Conservation (phyloP, 2,888 invertebrate species). For the Drosophila anomelani region DNA sequence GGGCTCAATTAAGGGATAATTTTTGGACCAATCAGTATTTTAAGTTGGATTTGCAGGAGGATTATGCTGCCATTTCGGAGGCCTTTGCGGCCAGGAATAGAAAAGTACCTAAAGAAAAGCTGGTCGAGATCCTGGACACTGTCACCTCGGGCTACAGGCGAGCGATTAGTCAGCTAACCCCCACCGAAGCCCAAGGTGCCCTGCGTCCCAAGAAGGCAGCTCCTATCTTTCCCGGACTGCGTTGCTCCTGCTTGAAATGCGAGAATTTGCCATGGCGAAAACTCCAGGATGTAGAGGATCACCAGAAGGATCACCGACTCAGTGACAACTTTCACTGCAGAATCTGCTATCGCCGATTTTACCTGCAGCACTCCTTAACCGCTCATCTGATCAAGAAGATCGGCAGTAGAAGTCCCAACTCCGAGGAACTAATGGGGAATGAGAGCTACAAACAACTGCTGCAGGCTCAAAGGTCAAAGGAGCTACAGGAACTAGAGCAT, state of each 20-base stretch:
- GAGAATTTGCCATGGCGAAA: conserved; percentile 39
- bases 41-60: conserved; percentile 34
- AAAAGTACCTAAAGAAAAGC: not conserved
- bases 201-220: conserved; percentile 29
- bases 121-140: conserved; percentile 42
- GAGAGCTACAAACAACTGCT: conserved; percentile 6
- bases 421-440: conserved; percentile 18
- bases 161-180: conserved; percentile 14
- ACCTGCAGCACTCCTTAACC: conserved; percentile 44
- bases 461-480: not conserved
- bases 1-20: conserved; percentile 47
- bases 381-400: conserved; percentile 32
- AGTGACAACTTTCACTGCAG: conserved; percentile 48
- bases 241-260: conserved; percentile 41
- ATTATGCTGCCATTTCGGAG: conserved; percentile 20
- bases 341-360: conserved; percentile 48
- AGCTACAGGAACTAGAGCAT: not conserved
- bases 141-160: conserved; percentile 50
- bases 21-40: conserved; percentile 54
- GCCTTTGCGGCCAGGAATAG: not conserved
- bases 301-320: conserved; percentile 37
- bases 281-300: conserved; percentile 34
- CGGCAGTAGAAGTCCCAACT: conserved; percentile 20
- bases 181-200: conserved; percentile 7
- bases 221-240: conserved; percentile 13